Conservation (phyloP, 2,888 invertebrate species). For the Netelia inedita region DNA sequence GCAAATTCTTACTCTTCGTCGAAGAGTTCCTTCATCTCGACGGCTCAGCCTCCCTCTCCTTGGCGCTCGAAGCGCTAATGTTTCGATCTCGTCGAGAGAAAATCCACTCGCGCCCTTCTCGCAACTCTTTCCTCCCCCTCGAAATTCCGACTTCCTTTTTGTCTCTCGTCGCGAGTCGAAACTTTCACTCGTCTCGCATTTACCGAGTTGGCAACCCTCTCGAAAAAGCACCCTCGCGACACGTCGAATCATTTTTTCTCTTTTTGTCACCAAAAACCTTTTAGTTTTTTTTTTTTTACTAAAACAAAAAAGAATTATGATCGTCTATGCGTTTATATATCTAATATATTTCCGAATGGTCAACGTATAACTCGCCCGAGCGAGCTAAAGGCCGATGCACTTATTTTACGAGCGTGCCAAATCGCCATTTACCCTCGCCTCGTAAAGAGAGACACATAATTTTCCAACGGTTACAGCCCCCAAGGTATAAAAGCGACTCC, state of each 20-base stretch:
- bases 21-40: constrained; percentile 36
- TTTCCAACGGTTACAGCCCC: constrained; percentile 36
- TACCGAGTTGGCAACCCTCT: too few relatives aligned
- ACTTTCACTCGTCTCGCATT: too few relatives aligned
- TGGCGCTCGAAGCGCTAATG: constrained; percentile 30
- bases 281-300: too few relatives aligned
- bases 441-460: constrained; percentile 48
- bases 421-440: constrained; percentile 59
- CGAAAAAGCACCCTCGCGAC: constrained; percentile 4
- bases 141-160: constrained; percentile 27
- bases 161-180: constrained; percentile 12
- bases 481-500: too few relatives aligned
- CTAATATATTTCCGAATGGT: not conserved
- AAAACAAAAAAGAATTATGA: too few relatives aligned
- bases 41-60: not conserved
- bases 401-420: constrained; percentile 63
- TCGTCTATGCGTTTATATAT: not conserved
- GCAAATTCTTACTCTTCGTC: constrained; percentile 49
- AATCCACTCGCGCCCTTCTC: constrained; percentile 41
- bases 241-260: not conserved
- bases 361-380: constrained; percentile 1
- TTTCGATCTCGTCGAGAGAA: constrained; percentile 64
- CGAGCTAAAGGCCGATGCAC: constrained; percentile 34
- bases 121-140: constrained; percentile 36
- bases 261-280: too few relatives aligned